Evolutionary conservation across 2,113 vertebrate genomes (phyloP), one percentile per base, ranked within the genome.

Genomic region (Aspiorhynchus laticeps): DNA sequence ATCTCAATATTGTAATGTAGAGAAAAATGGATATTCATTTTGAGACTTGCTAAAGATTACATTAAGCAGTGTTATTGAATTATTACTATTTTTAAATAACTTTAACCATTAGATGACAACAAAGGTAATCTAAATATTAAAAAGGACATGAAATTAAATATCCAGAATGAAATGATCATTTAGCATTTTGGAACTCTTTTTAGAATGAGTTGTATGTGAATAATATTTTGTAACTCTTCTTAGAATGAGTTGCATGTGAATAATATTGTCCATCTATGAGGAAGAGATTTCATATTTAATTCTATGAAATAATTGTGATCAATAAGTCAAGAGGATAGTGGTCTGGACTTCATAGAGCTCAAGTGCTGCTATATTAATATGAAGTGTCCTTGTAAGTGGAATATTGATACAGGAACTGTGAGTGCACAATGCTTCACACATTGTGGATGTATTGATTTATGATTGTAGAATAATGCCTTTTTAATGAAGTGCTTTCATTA

Each of bases 331-430:
- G 76, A 79, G 76, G 12, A 79, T 4, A 71, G 43, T 71, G 65
- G 26, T 71, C 81, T 36, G 43, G 41, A 21, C 81, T 33, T 83
- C 17, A 46, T n/a, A n/a, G 12, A 71, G 28, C 59, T 65, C n/a
- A 65, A 81, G 80, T 65, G 80, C 38, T 65, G 79, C 80, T 65
- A 9, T 80, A 63, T 81, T 81, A 81, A 63, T 19, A 41, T 28
- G 21, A 43, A 80, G 79, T 41, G 78, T 61, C 53, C 78, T 61
- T 38, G 53, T 41, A 63, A n/a, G 56, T 65, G 59, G 38, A 81
- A 75, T 51, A 48, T 87, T 84, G 76, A 85, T 76, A 71, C 77
- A 87, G 31, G 59, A 65, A 48, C 38, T 46, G 33, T 67, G 88
- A 91, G 85, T 61, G 80, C 69, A 21, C 28, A 21, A 11, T 19